phyloP scores from a whole-genome alignment of 2,888 invertebrate genomes.

The Sycophila texana region DNA sequence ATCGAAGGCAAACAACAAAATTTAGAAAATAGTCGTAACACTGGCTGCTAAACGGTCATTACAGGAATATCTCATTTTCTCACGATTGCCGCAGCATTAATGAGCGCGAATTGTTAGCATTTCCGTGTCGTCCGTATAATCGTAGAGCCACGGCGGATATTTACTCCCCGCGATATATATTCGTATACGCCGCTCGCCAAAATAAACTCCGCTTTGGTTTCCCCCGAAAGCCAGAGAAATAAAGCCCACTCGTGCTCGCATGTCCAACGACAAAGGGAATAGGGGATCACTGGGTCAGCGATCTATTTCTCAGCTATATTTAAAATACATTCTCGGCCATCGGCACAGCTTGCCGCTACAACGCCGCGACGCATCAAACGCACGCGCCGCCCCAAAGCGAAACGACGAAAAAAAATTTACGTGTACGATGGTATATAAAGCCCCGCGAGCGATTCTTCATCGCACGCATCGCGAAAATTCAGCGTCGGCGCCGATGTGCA shows the following conservation, averaged over 20 bases:
- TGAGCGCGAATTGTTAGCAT: not conserved
- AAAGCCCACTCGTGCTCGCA: constrained; percentile 8
- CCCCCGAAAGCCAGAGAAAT: constrained; percentile 38
- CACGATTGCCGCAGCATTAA: not conserved
- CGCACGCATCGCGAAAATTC: too few relatives aligned
- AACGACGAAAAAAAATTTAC: too few relatives aligned
- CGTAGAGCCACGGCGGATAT: not conserved
- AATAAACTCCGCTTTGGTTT: constrained; percentile 36
- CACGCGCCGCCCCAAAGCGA: too few relatives aligned
- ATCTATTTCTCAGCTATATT: constrained; percentile 55
- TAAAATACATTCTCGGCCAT: constrained; percentile 53
- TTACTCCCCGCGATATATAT: not conserved
- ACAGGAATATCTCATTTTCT: too few relatives aligned
- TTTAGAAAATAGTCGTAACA: too few relatives aligned
- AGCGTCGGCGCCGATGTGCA: not conserved
- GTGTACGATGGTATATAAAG: too few relatives aligned
- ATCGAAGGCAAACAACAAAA: too few relatives aligned
- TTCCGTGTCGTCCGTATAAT: not conserved
- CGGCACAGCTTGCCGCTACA: too few relatives aligned
- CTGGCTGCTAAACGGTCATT: too few relatives aligned
- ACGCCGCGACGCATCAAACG: not conserved
- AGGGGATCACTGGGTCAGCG: constrained; percentile 56
- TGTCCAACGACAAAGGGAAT: constrained; percentile 16
- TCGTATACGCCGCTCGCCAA: not conserved
- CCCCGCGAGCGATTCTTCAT: too few relatives aligned